Percentiles rank a stretch among this genome's conserved stretches.
These are phyloP conservation scores for Rhodophaea formosa DNA, from an alignment of 2,888 invertebrate species.

Conservation along the genomic window DNA sequence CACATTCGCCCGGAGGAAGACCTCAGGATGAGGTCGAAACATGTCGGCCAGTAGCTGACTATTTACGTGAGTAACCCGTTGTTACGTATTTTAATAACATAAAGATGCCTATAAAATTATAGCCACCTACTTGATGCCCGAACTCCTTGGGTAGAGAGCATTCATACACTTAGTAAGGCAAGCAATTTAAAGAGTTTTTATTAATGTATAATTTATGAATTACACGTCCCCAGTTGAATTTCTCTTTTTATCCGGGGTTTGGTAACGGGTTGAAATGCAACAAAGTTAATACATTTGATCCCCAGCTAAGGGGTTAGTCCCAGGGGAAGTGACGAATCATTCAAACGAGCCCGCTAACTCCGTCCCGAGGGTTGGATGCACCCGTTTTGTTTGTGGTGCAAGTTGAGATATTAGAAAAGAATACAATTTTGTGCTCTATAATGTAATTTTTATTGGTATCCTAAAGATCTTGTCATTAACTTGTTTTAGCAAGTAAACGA, in stretches of 20 bases:
- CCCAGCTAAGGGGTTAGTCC: slow-evolving; percentile 67
- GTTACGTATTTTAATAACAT: too few relatives aligned
- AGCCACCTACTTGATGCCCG: too few relatives aligned
- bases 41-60: too few relatives aligned
- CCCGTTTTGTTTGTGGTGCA: slow-evolving; percentile 41
- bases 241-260: neutral
- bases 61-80: too few relatives aligned
- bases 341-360: slow-evolving; percentile 72
- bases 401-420: slow-evolving; percentile 27
- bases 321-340: slow-evolving; percentile 75
- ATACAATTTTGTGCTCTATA: neutral
- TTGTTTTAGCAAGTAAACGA: too few relatives aligned
- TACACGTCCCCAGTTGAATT: neutral
- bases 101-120: too few relatives aligned
- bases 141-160: too few relatives aligned
- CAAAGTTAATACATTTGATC: slow-evolving; percentile 49
- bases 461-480: too few relatives aligned
- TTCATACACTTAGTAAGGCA: neutral
- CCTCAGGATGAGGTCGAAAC: too few relatives aligned
- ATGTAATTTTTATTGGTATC: too few relatives aligned
- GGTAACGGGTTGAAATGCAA: slow-evolving; percentile 24
- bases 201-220: neutral
- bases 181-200: neutral
- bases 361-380: slow-evolving; percentile 66
- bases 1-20: too few relatives aligned